Percentiles rank a stretch among this genome's conserved stretches.
These are phyloP conservation scores for Cryptocheilus praepositus DNA, from an alignment of 2,888 invertebrate species.

Conservation along the genomic window DNA sequence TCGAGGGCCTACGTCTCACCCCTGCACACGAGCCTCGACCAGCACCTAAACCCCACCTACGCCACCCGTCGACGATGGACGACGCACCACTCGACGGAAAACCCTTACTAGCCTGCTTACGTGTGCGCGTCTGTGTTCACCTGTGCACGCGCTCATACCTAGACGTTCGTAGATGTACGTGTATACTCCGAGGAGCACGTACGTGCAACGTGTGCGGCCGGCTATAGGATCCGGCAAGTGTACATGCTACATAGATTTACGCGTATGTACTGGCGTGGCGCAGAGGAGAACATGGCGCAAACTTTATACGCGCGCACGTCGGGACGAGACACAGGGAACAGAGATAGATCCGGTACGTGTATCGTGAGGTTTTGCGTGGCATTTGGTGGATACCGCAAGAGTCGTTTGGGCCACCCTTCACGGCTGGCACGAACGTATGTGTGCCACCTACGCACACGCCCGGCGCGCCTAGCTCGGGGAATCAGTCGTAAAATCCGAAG, in stretches of 20 bases:
- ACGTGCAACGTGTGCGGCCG: no score
- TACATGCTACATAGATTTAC: no score
- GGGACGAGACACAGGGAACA: no score
- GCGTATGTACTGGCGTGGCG: slow-evolving; percentile 17
- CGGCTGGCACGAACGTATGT: background rate
- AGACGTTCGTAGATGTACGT: no score
- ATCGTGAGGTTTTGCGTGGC: slow-evolving; percentile 19
- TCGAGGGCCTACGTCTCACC: slow-evolving; percentile 11
- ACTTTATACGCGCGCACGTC: slow-evolving; percentile 7
- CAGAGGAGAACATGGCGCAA: slow-evolving; percentile 18
- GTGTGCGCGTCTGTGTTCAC: no score
- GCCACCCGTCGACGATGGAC: background rate
- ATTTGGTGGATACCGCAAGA: slow-evolving; percentile 18
- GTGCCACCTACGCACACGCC: background rate
- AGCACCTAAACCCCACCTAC: slow-evolving; percentile 26
- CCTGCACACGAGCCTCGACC: slow-evolving; percentile 18
- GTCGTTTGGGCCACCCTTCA: slow-evolving; percentile 18
- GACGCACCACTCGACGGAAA: slow-evolving; percentile 3
- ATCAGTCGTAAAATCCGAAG: slow-evolving; percentile 20
- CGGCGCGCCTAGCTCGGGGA: slow-evolving; percentile 3
- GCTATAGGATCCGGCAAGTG: no score
- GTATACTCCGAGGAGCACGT: no score
- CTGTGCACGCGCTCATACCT: no score
- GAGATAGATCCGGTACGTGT: slow-evolving; percentile 4
- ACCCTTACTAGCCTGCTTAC: background rate